These are phyloP conservation scores for Microplitis deprimator DNA, from an alignment of 2,888 invertebrate species.

Conservation along the genomic window DNA sequence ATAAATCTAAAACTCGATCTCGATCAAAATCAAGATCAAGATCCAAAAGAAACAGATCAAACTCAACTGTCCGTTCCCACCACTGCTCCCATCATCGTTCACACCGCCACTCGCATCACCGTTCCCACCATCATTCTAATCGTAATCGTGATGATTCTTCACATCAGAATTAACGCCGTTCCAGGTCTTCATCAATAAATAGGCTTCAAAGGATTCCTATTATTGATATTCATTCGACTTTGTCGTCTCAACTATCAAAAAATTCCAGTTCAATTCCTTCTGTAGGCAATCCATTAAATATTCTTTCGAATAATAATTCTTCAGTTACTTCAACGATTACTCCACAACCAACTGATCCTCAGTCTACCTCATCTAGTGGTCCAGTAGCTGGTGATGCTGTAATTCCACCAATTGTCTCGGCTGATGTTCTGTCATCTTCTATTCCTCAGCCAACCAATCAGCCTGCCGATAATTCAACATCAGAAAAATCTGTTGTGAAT, in stretches of 20 bases:
- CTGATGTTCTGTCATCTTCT: no score
- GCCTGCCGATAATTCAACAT: no score
- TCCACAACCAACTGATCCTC: no score
- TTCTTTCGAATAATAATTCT: no score
- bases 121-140: neutral
- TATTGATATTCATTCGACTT: constrained; percentile 8
- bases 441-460: no score
- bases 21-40: neutral
- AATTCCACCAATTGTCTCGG: no score
- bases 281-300: no score
- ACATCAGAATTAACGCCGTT: neutral
- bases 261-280: no score
- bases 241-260: constrained; percentile 13
- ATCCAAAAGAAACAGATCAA: constrained; percentile 8
- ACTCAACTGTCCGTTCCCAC: neutral
- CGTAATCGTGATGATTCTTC: neutral
- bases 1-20: neutral
- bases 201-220: neutral
- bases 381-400: no score
- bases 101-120: neutral
- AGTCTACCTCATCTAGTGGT: no score
- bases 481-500: no score
- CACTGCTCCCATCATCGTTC: constrained; percentile 7
- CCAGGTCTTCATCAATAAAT: constrained; percentile 1
- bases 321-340: no score